Base-by-base conservation (phyloP, 2,113 vertebrate species). In the Lepidothrix coronata region DNA sequence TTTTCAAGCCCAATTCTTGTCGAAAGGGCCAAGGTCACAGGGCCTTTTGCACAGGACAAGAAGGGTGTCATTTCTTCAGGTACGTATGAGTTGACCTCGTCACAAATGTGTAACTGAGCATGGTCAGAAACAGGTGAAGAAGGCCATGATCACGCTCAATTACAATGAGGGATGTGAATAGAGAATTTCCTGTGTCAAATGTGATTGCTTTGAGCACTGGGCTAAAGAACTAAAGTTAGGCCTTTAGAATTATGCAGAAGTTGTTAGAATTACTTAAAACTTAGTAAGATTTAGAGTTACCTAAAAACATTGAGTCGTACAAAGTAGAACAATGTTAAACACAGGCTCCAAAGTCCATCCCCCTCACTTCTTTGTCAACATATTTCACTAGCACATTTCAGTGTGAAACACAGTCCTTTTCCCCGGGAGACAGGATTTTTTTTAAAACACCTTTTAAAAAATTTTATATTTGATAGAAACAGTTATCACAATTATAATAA, bases 341-440 rank as follows among this genome's bases (percentile, higher is more conserved):
- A 55, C 2, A 51, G 7, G 4, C 65, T 88, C 27, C 5, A 22
- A 88, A 74, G 17, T 51, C 17, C 22, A 21, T 19, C 5, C 3
- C 2, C 5, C 8, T 55, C 4, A 13, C 41, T 65, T 46, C 5
- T 70, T 82, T 65, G 17, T 25, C 14, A 35, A 13, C 3, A 18
- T 25, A 61, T 83, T 71, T 89, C 18, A 65, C 5, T 13, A 14
- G 12, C 28, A 63, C 5, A 57, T 68, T 89, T 81, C 46, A 61
- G 2, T 33, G 5, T 39, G 23, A 73, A 77, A 55, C n/a, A 19
- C 7, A 31, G 17, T 43, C 23, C 5, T 39, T 62, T 57, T 23
- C 12, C 8, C 9, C 4, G 58, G 11, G 4, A 73, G 20, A 31
- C 2, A 14, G 3, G 5, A 1, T 2, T 27, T 85, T 71, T 27